These are phyloP conservation scores for Gallinago stenura DNA, from an alignment of 2,797 vertebrate genomes.

Conservation along the genomic window DNA sequence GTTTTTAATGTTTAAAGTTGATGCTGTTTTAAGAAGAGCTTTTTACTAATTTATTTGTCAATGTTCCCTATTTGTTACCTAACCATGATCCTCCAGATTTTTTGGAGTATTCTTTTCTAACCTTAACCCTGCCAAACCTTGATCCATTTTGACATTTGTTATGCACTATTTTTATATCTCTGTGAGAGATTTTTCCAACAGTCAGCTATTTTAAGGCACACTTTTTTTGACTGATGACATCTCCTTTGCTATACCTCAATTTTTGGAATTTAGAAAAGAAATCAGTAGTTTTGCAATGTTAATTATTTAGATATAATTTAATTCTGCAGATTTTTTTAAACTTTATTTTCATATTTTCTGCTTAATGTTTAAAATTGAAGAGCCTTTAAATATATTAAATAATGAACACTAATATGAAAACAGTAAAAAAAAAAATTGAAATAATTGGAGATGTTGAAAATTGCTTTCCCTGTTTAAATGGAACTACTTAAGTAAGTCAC, in stretches of 20 bases:
- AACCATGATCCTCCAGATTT: slow-evolving; percentile 86
- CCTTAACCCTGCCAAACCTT: slow-evolving; percentile 84
- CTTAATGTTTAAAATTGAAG: slow-evolving; percentile 89
- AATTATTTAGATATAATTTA: slow-evolving; percentile 90
- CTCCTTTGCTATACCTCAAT: slow-evolving; percentile 90
- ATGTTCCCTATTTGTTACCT: slow-evolving; percentile 85
- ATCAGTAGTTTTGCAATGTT: slow-evolving; percentile 85
- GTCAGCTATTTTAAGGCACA: slow-evolving; percentile 86
- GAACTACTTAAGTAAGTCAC: slow-evolving; percentile 65
- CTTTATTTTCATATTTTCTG: slow-evolving; percentile 90
- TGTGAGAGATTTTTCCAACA: slow-evolving; percentile 85
- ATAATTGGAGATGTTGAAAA: slow-evolving; percentile 82
- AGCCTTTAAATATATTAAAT: slow-evolving; percentile 85
- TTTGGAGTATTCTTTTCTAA: slow-evolving; percentile 86
- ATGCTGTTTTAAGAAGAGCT: slow-evolving; percentile 88
- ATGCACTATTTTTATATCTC: slow-evolving; percentile 96
- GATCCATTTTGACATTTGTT: slow-evolving; percentile 91
- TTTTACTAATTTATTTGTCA: slow-evolving; percentile 90
- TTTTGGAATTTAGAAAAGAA: slow-evolving; percentile 87
- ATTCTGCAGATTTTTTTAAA: slow-evolving; percentile 91
- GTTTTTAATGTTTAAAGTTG: slow-evolving; percentile 91
- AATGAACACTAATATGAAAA: slow-evolving; percentile 80
- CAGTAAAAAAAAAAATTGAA: slow-evolving; percentile 71
- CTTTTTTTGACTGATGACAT: slow-evolving; percentile 87
- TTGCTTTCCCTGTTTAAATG: slow-evolving; percentile 72